Evolutionary conservation across 2,113 vertebrate species (phyloP).

Genomic region (Agelaius phoeniceus): DNA sequence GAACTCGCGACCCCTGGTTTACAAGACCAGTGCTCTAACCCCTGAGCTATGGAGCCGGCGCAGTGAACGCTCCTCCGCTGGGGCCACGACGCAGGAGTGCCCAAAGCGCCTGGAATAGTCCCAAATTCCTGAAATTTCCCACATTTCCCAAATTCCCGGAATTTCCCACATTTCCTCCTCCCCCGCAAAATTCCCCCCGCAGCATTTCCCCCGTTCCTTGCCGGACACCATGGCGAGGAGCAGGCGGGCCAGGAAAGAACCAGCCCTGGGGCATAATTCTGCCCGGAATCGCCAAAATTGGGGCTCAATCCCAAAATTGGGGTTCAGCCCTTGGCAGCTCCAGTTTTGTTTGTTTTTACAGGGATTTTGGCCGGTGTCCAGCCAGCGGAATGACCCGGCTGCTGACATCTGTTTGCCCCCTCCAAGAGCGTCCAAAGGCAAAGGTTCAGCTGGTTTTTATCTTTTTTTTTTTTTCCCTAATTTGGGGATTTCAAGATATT

Average conservation of each 20-base stretch:
- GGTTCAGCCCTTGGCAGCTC: background rate
- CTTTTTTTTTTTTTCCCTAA: background rate
- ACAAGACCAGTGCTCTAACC: slow-evolving; percentile 84
- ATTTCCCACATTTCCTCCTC: background rate
- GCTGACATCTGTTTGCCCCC: background rate
- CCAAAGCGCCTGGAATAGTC: fast-evolving
- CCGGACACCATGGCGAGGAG: no score
- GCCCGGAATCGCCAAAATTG: background rate
- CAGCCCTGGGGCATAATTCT: no score
- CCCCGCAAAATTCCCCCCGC: fast-evolving
- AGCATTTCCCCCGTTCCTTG: no score
- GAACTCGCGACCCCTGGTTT: slow-evolving; percentile 84
- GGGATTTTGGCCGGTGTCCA: background rate
- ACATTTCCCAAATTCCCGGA: background rate
- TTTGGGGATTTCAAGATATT: background rate
- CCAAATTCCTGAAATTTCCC: no score
- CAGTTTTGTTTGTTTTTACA: background rate
- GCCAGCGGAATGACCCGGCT: fast-evolving
- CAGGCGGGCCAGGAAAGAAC: no score
- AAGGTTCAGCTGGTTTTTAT: background rate
- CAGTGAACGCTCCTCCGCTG: fast-evolving
- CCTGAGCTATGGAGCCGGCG: slow-evolving; percentile 74
- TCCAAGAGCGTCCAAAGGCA: background rate
- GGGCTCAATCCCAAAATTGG: background rate
- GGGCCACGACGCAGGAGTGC: background rate